These are phyloP conservation scores for Crenuchus spilurus DNA, from an alignment of 2,797 vertebrate species.

Conservation along the genomic window DNA sequence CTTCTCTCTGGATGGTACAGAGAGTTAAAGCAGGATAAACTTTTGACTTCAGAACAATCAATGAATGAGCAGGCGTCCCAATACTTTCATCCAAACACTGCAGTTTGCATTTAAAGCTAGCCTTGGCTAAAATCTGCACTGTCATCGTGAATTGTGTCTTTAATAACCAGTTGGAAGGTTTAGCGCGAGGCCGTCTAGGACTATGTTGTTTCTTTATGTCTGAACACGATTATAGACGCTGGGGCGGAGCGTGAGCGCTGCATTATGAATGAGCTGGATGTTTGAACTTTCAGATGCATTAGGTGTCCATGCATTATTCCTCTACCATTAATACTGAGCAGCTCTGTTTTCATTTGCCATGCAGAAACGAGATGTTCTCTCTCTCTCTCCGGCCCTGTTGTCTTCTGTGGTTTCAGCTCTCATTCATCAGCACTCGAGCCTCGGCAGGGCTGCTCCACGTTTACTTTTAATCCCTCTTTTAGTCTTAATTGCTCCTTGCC, in stretches of 20 bases:
- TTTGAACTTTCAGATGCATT: slow-evolving; percentile 49
- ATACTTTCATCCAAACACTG: too few species aligned
- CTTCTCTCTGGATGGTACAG: too few species aligned
- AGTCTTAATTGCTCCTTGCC: slow-evolving; percentile 61
- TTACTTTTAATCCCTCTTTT: slow-evolving; percentile 66
- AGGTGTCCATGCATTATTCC: slow-evolving; percentile 61
- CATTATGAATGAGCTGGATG: slow-evolving; percentile 49
- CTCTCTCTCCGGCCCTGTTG: slow-evolving; percentile 57
- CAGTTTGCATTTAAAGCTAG: not conserved
- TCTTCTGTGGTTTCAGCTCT: slow-evolving; percentile 63
- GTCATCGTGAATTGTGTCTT: not conserved
- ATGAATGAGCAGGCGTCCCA: too few species aligned
- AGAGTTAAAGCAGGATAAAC: too few species aligned
- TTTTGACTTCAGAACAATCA: too few species aligned
- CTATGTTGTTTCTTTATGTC: slow-evolving; percentile 16
- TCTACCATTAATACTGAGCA: slow-evolving; percentile 54
- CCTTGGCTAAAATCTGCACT: not conserved
- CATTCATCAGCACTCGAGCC: slow-evolving; percentile 60
- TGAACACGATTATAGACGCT: slow-evolving; percentile 34
- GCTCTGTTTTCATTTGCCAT: slow-evolving; percentile 39
- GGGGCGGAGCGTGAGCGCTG: slow-evolving; percentile 42
- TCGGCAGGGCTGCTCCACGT: slow-evolving; percentile 57
- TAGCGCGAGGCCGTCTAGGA: not conserved
- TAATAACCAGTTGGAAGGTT: not conserved
- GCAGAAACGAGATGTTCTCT: slow-evolving; percentile 46